Base-by-base conservation (phyloP, 2,113 vertebrate genomes). In the Noctilio leporinus region DNA sequence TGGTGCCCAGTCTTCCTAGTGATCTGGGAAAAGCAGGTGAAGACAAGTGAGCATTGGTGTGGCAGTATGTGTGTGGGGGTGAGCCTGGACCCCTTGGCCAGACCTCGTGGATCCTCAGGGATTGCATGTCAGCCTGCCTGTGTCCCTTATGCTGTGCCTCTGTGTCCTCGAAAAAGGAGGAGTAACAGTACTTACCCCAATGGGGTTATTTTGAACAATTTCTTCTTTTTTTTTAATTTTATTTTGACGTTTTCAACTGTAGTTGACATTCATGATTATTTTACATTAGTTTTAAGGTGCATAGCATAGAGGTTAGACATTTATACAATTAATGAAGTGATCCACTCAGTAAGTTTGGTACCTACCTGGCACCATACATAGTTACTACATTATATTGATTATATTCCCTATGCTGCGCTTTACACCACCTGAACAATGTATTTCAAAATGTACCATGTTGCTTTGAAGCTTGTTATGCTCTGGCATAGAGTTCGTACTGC, bases 31-130 rank as follows among this genome's bases (percentile, higher is more conserved):
- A 53, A 5, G 33, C 40, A 88, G 47, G 12, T 17, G 33, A n/a
- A 17, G 30, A 77, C 24, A 45, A 35, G 43, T n/a, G 28, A 40
- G 19, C 55, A 10, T 35, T 20, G 35, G 28, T 30, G 47, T 59
- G 33, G 30, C 6, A 28, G 15, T 4, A 3, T 4, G 10, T 33
- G 15, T 19, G 30, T 12, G 14, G 49, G 8, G 57, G 10, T 89
- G 43, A 55, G 49, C 70, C 24, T 35, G 16, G n/a, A n/a, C 26
- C 19, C 33, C 22, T 43, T 10, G 28, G n/a, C 59, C 35, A n/a
- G 62, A 53, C 17, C 2, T 5, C 4, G 2, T 19, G 33, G 43
- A 55, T 2, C 17, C 2, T 5, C 4, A 2, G 15, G 33, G 43
- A 55, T 2, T 70, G 30, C 43, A 7, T 26, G 47, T 26, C 26